Percentiles rank a stretch among this genome's conserved stretches.
phyloP scores from a whole-genome alignment of 2,888 invertebrate genomes.

The Cetonia aurata region DNA sequence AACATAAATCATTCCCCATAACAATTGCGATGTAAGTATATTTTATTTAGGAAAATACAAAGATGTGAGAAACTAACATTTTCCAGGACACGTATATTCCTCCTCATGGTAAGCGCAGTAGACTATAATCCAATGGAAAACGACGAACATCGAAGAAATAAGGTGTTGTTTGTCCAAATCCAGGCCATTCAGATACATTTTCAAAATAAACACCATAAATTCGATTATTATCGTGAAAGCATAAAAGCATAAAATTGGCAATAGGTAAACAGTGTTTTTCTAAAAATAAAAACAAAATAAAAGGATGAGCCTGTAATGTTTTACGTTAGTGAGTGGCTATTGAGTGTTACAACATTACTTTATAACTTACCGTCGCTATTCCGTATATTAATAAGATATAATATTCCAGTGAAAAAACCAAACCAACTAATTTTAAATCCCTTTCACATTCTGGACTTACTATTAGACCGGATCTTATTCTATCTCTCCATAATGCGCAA shows the following conservation, averaged over 20 bases:
- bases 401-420: constrained; percentile 62
- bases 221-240: constrained; percentile 61
- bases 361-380: constrained; percentile 58
- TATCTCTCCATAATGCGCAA: constrained; percentile 57
- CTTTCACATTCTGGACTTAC: constrained; percentile 60
- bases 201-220: constrained; percentile 57
- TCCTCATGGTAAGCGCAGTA: constrained; percentile 60
- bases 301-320: too few species aligned
- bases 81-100: constrained; percentile 21
- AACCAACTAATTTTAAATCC: constrained; percentile 62
- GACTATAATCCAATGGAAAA: constrained; percentile 63
- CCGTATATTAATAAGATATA: constrained; percentile 61
- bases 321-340: too few species aligned
- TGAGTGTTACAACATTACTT: too few species aligned
- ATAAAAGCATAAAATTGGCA: constrained; percentile 62
- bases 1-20: too few species aligned
- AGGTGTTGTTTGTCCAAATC: constrained; percentile 58
- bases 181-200: constrained; percentile 57
- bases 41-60: constrained; percentile 20
- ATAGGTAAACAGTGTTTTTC: constrained; percentile 60
- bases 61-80: constrained; percentile 7
- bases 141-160: constrained; percentile 59
- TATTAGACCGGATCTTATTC: constrained; percentile 57
- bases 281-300: constrained; percentile 46
- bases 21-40: too few species aligned